Evolutionary conservation across 1,140 invertebrate genomes (phyloP).

Genomic region (Heliothis subflexa): DNA sequence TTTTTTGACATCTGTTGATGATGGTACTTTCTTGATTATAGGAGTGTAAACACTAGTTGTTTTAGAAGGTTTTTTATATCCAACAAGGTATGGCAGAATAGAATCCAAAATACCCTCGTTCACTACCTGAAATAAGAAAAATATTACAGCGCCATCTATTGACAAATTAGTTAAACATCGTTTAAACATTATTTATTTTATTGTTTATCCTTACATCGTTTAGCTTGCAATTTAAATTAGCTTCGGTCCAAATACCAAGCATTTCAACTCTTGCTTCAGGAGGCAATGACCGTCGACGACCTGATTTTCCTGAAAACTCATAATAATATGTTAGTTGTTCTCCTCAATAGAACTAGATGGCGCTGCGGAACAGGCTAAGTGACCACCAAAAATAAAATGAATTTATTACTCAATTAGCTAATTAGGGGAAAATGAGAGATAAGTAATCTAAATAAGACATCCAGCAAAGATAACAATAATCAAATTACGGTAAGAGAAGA

Average conservation of each 20-base stretch:
- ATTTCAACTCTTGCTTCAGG: constrained; percentile 77
- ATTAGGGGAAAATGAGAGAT: too few species aligned
- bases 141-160: constrained; percentile 55
- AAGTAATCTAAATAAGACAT: too few species aligned
- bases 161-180: not conserved
- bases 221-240: constrained; percentile 81
- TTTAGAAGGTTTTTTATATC: constrained; percentile 83
- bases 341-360: not conserved
- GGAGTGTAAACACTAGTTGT: constrained; percentile 84
- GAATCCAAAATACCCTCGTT: constrained; percentile 93
- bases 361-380: too few species aligned
- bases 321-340: not conserved
- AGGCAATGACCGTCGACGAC: constrained; percentile 62
- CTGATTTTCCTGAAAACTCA: constrained; percentile 58
- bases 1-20: constrained; percentile 79
- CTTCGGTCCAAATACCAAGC: constrained; percentile 82
- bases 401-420: too few species aligned
- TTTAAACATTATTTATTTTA: not conserved
- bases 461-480: too few species aligned
- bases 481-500: too few species aligned
- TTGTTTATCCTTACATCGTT: constrained; percentile 71
- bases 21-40: constrained; percentile 85
- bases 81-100: constrained; percentile 90
- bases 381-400: too few species aligned
- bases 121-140: constrained; percentile 87